Percentiles rank a stretch among this genome's conserved stretches.
Conservation (phyloP, 2,113 vertebrate genomes). For the Pampusana beccarii region DNA sequence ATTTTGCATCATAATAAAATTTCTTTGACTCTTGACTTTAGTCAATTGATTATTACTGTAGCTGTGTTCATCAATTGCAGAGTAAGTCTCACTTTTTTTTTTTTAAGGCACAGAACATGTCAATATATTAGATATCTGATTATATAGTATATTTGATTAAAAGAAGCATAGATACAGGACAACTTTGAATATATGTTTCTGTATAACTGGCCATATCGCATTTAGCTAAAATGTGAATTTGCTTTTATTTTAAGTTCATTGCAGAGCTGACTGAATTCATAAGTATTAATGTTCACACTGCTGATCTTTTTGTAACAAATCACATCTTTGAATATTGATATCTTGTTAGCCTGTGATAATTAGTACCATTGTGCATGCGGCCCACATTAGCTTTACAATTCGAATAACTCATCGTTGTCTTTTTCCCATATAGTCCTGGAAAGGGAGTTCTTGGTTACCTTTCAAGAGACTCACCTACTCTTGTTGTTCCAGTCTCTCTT, state of each 20-base stretch:
- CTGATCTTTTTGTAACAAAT: slow-evolving; percentile 48
- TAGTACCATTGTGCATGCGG: neutral
- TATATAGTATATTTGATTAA: neutral
- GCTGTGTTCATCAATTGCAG: neutral
- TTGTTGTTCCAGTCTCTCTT: neutral
- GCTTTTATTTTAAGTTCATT: neutral
- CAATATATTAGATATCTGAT: neutral
- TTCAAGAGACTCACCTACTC: neutral
- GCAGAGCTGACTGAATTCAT: slow-evolving; percentile 23
- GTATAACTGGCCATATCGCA: slow-evolving; percentile 5
- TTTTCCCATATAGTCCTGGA: neutral
- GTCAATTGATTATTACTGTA: neutral
- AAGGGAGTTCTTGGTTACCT: neutral
- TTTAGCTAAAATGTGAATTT: slow-evolving; percentile 62
- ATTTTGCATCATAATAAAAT: slow-evolving; percentile 7
- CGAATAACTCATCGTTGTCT: neutral
- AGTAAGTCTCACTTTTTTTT: neutral
- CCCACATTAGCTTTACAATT: neutral
- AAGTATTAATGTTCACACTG: slow-evolving; percentile 58
- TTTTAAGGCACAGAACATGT: neutral
- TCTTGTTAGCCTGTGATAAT: slow-evolving; percentile 37
- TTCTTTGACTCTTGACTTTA: neutral
- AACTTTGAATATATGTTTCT: slow-evolving; percentile 42
- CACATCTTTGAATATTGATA: slow-evolving; percentile 54
- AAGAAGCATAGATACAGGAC: neutral